Conservation (phyloP, 2,888 invertebrate species). For the Mythimna pallens region DNA sequence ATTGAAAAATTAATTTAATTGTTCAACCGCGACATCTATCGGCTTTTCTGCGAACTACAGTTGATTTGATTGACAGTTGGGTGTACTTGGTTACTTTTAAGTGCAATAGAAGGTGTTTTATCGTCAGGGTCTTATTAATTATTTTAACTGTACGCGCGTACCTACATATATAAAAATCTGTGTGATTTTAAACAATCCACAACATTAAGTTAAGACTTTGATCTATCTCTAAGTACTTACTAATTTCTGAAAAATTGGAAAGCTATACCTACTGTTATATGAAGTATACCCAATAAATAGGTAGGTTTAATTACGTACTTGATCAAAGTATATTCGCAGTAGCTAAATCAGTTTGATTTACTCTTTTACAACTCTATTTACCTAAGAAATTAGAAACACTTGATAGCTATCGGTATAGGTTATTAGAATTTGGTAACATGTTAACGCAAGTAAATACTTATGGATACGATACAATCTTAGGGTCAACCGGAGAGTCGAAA, state of each 20-base stretch:
- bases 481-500: slow-evolving; percentile 75
- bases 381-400: not conserved
- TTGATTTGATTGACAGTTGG: not conserved
- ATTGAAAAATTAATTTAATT: not conserved
- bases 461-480: slow-evolving; percentile 76
- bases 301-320: not conserved
- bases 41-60: not conserved
- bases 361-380: not conserved
- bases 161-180: too few species aligned
- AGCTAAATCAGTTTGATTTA: not conserved
- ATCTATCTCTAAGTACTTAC: not conserved
- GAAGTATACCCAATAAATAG: not conserved
- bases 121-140: not conserved
- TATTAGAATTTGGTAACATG: slow-evolving; percentile 33
- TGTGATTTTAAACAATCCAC: not conserved
- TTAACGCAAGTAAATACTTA: slow-evolving; percentile 48
- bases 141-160: too few species aligned
- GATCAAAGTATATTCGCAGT: not conserved
- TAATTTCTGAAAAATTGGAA: not conserved
- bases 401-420: slow-evolving; percentile 1
- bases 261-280: too few species aligned
- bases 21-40: slow-evolving; percentile 33
- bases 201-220: not conserved
- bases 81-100: not conserved
- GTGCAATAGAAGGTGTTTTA: slow-evolving; percentile 34